These are phyloP conservation scores for Orchestes rusci DNA, from an alignment of 2,888 invertebrate species.

Conservation along the genomic window DNA sequence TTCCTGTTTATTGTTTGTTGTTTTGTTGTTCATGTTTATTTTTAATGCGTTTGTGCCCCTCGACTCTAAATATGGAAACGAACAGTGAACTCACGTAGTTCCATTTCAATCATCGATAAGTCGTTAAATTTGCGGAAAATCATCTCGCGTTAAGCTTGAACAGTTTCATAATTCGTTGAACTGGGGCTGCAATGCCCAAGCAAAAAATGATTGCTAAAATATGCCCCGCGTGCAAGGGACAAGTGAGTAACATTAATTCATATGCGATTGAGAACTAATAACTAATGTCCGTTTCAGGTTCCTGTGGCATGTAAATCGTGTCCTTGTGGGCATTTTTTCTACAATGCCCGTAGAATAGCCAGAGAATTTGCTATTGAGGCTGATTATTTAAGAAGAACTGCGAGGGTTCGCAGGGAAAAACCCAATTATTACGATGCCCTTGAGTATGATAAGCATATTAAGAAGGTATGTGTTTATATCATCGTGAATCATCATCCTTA, in stretches of 20 bases:
- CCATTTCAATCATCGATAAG: too few species aligned
- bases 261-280: not conserved
- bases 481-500: not conserved
- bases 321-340: constrained; percentile 76
- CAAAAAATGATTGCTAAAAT: constrained; percentile 38
- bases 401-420: constrained; percentile 66
- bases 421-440: constrained; percentile 79
- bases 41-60: too few species aligned
- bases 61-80: too few species aligned
- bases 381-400: constrained; percentile 57
- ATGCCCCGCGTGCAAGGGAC: constrained; percentile 37
- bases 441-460: constrained; percentile 69
- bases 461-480: too few species aligned
- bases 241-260: constrained; percentile 30
- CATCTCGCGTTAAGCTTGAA: too few species aligned
- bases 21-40: too few species aligned
- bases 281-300: constrained; percentile 47
- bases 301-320: constrained; percentile 81
- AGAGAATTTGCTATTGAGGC: constrained; percentile 47
- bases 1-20: too few species aligned
- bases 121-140: too few species aligned
- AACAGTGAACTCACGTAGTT: too few species aligned
- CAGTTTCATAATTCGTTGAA: too few species aligned
- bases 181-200: constrained; percentile 27
- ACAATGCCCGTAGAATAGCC: constrained; percentile 55